These are phyloP conservation scores for Zophobas morio DNA, from an alignment of 1,140 invertebrate species.

Conservation along the genomic window DNA sequence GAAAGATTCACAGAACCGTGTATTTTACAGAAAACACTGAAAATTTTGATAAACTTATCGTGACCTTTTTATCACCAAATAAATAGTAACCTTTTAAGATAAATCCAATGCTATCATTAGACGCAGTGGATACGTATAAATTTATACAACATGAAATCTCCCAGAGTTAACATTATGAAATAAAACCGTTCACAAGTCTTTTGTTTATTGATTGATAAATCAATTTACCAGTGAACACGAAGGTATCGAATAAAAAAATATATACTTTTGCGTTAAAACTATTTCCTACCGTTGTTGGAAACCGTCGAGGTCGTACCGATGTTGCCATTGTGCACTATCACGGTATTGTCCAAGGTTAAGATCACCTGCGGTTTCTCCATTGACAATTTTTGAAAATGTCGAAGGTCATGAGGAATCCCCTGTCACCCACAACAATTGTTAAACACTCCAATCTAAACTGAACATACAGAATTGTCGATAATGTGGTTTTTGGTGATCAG, in stretches of 20 bases:
- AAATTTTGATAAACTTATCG: conserved; percentile 37
- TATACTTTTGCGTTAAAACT: neutral
- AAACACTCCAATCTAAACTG: conserved; percentile 13
- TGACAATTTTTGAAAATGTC: conserved; percentile 34
- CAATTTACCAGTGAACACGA: no score
- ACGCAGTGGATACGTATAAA: neutral
- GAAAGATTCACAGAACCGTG: conserved; percentile 7
- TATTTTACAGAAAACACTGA: conserved; percentile 19
- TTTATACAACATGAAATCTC: no score
- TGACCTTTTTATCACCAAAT: conserved; percentile 36
- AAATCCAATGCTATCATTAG: conserved; percentile 9
- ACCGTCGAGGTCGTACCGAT: conserved; percentile 3
- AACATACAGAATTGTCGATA: conserved; percentile 9
- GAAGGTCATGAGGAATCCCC: conserved; percentile 51
- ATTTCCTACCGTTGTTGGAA: conserved; percentile 2
- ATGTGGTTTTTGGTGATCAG: conserved; percentile 5
- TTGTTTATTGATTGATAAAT: no score
- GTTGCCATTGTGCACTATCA: conserved; percentile 32
- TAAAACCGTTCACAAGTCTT: no score
- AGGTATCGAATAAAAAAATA: neutral
- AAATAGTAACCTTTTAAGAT: conserved; percentile 41
- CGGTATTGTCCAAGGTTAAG: conserved; percentile 47
- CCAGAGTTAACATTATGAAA: no score
- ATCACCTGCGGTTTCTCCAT: conserved; percentile 52
- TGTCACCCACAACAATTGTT: conserved; percentile 8